Conservation (phyloP, 2,113 vertebrate genomes). For the Sander lucioperca region DNA sequence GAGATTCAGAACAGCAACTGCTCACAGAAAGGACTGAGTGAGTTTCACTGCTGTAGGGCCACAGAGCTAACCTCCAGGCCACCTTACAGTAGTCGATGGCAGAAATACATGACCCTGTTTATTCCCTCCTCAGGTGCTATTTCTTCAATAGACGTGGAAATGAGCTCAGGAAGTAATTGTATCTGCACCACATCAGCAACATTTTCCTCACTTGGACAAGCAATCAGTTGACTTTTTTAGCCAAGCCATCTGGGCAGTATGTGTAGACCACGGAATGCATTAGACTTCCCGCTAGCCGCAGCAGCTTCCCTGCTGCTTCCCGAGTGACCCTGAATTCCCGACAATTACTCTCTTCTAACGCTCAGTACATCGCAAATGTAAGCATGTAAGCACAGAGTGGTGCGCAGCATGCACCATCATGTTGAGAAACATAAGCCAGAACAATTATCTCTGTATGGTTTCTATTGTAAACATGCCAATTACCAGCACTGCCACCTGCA, state of each 20-base stretch:
- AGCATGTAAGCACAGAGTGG: conserved; percentile 6
- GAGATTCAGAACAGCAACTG: background rate
- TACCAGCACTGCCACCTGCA: conserved; percentile 50
- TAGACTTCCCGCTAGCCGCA: conserved; percentile 1
- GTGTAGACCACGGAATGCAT: conserved; percentile 34
- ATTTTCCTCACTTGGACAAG: background rate
- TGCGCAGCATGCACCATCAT: conserved; percentile 15
- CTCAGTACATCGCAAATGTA: conserved; percentile 10
- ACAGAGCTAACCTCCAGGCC: background rate
- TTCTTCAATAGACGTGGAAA: background rate
- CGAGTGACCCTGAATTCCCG: conserved; percentile 48
- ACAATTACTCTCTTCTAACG: conserved; percentile 40
- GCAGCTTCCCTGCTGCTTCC: conserved; percentile 18
- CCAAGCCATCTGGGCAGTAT: conserved; percentile 27
- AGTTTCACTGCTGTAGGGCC: background rate
- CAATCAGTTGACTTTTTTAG: background rate
- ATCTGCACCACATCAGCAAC: background rate
- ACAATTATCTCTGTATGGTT: conserved; percentile 67
- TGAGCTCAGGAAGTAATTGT: conserved; percentile 1
- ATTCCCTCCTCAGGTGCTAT: background rate
- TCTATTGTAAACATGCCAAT: conserved; percentile 53
- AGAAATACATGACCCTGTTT: conserved; percentile 1
- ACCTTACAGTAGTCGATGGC: background rate
- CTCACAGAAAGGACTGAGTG: background rate
- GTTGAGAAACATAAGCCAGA: conserved; percentile 52